These are phyloP conservation scores for Drosophila guanche DNA, from an alignment of 1,140 invertebrate genomes.

Conservation along the genomic window DNA sequence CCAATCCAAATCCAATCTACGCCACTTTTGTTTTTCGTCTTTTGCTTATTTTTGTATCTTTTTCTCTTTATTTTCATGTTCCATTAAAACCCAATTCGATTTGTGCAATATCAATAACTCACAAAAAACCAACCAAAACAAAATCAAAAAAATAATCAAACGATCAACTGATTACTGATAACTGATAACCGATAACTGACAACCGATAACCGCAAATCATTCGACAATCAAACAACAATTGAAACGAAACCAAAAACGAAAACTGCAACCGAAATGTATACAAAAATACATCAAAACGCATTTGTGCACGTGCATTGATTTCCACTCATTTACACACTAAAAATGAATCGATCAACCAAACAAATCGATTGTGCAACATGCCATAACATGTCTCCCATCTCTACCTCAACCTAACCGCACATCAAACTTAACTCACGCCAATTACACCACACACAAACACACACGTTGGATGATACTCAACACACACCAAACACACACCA, in stretches of 20 bases:
- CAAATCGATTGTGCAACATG: slow-evolving; percentile 44
- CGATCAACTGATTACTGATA: slow-evolving; percentile 45
- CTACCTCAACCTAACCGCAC: slow-evolving; percentile 30
- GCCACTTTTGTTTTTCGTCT: slow-evolving; percentile 75
- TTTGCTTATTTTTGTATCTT: slow-evolving; percentile 82
- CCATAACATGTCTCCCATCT: slow-evolving; percentile 28
- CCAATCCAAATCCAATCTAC: slow-evolving; percentile 62
- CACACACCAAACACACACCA: slow-evolving; percentile 23
- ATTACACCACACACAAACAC: slow-evolving; percentile 16
- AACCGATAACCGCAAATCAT: slow-evolving; percentile 37
- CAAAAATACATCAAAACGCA: slow-evolving; percentile 74
- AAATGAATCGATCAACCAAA: slow-evolving; percentile 55
- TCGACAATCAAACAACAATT: slow-evolving; percentile 36
- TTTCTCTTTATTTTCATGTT: slow-evolving; percentile 83
- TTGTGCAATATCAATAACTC: slow-evolving; percentile 75
- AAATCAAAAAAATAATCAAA: slow-evolving; percentile 45
- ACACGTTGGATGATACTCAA: slow-evolving; percentile 5
- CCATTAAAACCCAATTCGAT: slow-evolving; percentile 79
- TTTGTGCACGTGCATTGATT: slow-evolving; percentile 68
- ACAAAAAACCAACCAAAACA: slow-evolving; percentile 52
- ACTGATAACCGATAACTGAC: slow-evolving; percentile 32
- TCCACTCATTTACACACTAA: slow-evolving; percentile 20
- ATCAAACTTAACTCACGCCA: slow-evolving; percentile 26
- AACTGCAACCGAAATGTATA: slow-evolving; percentile 67
- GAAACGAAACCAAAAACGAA: slow-evolving; percentile 39